Base-by-base conservation (phyloP, 1,140 invertebrate genomes). In the Diorhabda elongata region DNA sequence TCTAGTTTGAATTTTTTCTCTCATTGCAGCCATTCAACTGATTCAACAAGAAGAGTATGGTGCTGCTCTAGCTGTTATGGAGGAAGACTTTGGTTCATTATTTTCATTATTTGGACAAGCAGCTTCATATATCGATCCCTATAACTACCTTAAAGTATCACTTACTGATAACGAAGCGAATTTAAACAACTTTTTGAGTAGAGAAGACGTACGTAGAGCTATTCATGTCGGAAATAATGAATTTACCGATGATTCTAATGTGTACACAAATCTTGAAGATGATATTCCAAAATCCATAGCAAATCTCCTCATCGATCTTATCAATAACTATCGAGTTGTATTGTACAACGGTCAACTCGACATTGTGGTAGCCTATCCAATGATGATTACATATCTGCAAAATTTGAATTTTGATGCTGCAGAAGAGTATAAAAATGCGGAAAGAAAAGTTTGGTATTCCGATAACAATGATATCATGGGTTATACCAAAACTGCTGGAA, bases 271-370 rank as follows among this genome's bases (percentile, higher is more conserved):
- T 79, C 78, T 97, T 3, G 85, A 88, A 61, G 78, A 84, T 42
- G 95, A 97, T 83, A 84, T 97, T 0, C 92, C 95, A 88, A 85
- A 94, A 73, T 91, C 90, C 0, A 87, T 93, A 44, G 90, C 91
- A 56, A 87, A 87, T 2, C 89, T 88, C 86, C 82, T 97, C 61
- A 82, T 86, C 3, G 87, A 90, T 66, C 80, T 97, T 1, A 87
- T 83, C 73, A 87, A 77, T 64, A 75, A 88, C 70, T 93, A 92
- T 77, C 82, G 83, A 79, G 85, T 90, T 3, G 73, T 91, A 43
- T 84, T 91, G 69, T 95, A 93, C 79, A 94, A 89, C 78, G 93
- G 93, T 3, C 92, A 95, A 78, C 80, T 94, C 61, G 93, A 96
- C 79, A 89, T 95, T 61, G 92, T 94, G 64, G 88, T 93, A 4